Evolutionary conservation across 1,140 invertebrate genomes (phyloP).

Genomic region (Cotesia vestalis): DNA sequence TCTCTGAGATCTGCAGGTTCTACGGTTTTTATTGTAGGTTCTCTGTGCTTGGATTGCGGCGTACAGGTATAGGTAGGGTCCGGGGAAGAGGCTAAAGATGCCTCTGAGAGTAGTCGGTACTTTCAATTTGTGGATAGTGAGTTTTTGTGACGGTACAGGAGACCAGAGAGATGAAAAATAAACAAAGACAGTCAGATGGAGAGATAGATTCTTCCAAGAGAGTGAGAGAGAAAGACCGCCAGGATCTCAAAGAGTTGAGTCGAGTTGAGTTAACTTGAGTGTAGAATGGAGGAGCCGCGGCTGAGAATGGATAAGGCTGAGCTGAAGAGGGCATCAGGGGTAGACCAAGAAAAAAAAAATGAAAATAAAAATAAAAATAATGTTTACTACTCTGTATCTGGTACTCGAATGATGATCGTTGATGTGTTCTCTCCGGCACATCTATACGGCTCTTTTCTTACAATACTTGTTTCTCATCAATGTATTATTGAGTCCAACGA

Average conservation of each 20-base stretch:
- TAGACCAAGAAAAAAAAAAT: constrained; percentile 19
- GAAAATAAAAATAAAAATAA: constrained; percentile 15
- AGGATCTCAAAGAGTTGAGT: background rate
- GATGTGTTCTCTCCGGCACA: background rate
- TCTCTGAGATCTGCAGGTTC: no score
- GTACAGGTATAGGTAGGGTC: background rate
- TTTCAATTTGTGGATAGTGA: constrained; percentile 60
- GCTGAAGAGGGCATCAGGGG: background rate
- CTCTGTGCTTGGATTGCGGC: background rate
- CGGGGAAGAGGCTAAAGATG: constrained; percentile 16
- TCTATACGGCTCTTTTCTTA: no score
- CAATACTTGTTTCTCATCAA: background rate
- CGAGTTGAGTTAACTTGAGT: background rate
- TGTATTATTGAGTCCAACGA: constrained; percentile 9
- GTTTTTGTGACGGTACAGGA: constrained; percentile 47
- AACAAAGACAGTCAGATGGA: constrained; percentile 45
- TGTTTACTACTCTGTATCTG: constrained; percentile 17
- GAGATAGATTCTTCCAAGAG: constrained; percentile 10
- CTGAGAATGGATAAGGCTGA: constrained; percentile 29
- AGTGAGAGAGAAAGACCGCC: background rate
- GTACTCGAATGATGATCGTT: constrained; percentile 21
- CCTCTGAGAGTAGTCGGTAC: constrained; percentile 51
- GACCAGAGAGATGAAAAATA: constrained; percentile 23
- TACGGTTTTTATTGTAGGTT: no score
- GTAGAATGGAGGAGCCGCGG: constrained; percentile 11